A percentile compares a stretch with the other conserved stretches of the same genome.
These are phyloP conservation scores for Salarias fasciatus DNA, from an alignment of 2,797 vertebrate species.

Conservation along the genomic window DNA sequence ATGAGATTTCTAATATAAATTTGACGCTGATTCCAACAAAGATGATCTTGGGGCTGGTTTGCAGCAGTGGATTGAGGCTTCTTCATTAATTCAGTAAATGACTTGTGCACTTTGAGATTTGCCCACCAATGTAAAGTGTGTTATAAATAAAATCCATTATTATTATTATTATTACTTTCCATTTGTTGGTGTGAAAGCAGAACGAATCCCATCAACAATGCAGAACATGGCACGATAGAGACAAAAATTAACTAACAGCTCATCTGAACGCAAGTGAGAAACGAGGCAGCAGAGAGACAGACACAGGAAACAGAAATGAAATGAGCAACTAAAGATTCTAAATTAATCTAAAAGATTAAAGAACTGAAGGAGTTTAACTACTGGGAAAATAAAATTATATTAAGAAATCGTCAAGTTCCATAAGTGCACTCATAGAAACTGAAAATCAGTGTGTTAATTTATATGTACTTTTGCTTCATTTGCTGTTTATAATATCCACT, in stretches of 20 bases:
- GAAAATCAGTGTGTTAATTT: no score
- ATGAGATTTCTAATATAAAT: slow-evolving; percentile 51
- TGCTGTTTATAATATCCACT: no score
- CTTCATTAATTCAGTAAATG: slow-evolving; percentile 59
- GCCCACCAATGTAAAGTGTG: no score
- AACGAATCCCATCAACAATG: slow-evolving; percentile 19
- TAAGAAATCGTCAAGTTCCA: no score
- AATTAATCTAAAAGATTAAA: background rate
- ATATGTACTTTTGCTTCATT: no score
- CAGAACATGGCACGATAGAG: background rate
- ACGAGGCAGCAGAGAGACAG: background rate
- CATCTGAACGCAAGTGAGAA: slow-evolving; percentile 4
- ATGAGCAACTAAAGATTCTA: background rate
- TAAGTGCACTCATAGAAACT: no score
- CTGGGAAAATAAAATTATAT: background rate
- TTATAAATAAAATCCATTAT: no score
- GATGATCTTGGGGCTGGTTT: slow-evolving; percentile 33
- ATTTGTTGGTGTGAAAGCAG: slow-evolving; percentile 36
- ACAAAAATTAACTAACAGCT: background rate
- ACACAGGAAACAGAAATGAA: no score
- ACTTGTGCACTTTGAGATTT: no score
- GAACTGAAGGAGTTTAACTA: background rate
- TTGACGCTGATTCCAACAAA: slow-evolving; percentile 25
- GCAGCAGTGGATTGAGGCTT: slow-evolving; percentile 39
- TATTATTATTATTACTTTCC: no score